Percentiles rank a stretch among this genome's conserved stretches.
Conservation (phyloP, 2,113 vertebrate species). For the Lamprotornis superbus region DNA sequence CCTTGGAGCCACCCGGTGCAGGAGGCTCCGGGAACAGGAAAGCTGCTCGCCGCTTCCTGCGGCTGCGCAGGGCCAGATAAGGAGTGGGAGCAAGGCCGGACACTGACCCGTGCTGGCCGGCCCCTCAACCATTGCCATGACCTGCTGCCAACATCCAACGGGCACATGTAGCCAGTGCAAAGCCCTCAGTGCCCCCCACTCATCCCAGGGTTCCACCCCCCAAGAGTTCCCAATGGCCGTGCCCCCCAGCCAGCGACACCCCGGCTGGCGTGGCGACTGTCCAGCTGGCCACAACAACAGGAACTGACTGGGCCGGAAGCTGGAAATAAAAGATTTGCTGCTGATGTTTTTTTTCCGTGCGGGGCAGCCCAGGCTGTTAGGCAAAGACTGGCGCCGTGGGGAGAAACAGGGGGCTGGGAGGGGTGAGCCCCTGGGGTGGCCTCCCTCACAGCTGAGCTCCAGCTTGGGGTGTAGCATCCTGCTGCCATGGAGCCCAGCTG, state of each 20-base stretch:
- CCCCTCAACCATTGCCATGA: accelerated
- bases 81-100: not conserved
- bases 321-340: conserved; percentile 67
- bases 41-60: conserved; percentile 44
- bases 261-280: not conserved
- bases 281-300: conserved; percentile 71
- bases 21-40: conserved; percentile 57
- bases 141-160: accelerated
- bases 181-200: not conserved
- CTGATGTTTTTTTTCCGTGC: conserved; percentile 32
- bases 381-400: not conserved
- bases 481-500: not conserved
- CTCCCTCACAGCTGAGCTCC: not conserved
- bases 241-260: not conserved
- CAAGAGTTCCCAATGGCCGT: accelerated
- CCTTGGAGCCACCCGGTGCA: not conserved
- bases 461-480: not conserved
- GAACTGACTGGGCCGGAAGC: conserved; percentile 68
- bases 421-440: not conserved
- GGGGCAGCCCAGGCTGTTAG: not conserved
- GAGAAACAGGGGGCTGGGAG: not conserved
- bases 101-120: not conserved
- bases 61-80: conserved; percentile 71
- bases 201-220: not conserved
- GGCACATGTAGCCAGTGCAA: not conserved